Conservation (phyloP, 1,140 invertebrate species). For the Oscheius sp. region DNA sequence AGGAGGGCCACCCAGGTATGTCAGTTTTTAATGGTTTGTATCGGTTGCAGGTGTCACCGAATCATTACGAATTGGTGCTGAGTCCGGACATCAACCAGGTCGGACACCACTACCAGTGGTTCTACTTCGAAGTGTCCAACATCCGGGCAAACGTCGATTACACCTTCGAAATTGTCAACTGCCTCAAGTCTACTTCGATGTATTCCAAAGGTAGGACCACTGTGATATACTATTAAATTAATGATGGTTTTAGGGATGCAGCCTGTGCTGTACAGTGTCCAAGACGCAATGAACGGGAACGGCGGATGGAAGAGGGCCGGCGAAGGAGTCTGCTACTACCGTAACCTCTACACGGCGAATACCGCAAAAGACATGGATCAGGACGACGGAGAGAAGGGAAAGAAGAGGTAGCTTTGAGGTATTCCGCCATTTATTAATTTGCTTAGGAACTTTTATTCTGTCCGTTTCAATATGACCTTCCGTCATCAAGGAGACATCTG, state of each 20-base stretch:
- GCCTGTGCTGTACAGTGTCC: constrained; percentile 81
- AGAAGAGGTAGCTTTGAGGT: constrained; percentile 4
- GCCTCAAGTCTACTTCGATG: constrained; percentile 82
- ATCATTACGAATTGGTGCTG: constrained; percentile 90
- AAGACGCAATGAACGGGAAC: constrained; percentile 70
- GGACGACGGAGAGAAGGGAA: constrained; percentile 21
- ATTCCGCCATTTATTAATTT: neutral
- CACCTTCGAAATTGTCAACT: constrained; percentile 85
- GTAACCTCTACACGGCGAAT: constrained; percentile 63
- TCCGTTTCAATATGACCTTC: constrained; percentile 89
- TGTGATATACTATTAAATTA: neutral
- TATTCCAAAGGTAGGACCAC: constrained; percentile 74
- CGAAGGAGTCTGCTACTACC: constrained; percentile 78
- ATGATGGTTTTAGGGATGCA: constrained; percentile 72
- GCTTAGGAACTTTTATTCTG: constrained; percentile 72
- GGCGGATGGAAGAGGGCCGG: constrained; percentile 75
- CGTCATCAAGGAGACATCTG: constrained; percentile 83
- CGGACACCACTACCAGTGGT: constrained; percentile 79
- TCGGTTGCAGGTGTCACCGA: constrained; percentile 27
- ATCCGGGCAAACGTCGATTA: constrained; percentile 74
- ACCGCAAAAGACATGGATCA: constrained; percentile 14
- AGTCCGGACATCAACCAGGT: constrained; percentile 80
- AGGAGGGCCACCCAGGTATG: constrained; percentile 88
- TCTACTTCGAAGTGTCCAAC: constrained; percentile 78
- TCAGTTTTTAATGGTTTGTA: neutral